Conservation (phyloP, 2,113 vertebrate genomes). For the Dipodomys merriami region DNA sequence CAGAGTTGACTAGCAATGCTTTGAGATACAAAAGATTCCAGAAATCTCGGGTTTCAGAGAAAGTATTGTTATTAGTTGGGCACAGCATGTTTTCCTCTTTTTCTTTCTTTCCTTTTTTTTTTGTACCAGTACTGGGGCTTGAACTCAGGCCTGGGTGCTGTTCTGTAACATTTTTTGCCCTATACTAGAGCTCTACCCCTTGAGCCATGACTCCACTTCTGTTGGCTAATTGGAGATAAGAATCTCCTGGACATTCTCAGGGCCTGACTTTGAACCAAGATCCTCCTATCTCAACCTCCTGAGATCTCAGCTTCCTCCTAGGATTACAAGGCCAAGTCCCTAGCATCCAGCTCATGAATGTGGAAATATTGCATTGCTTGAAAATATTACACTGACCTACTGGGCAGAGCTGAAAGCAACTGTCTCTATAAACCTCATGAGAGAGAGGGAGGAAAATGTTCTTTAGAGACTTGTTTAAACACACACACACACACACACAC, state of each 20-base stretch:
- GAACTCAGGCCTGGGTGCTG: too few species aligned
- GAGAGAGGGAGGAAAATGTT: background rate
- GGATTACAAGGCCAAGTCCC: too few species aligned
- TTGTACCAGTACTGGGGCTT: too few species aligned
- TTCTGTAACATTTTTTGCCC: too few species aligned
- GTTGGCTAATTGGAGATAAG: too few species aligned
- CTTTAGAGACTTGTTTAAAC: conserved; percentile 54
- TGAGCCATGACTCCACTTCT: background rate
- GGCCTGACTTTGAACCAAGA: too few species aligned
- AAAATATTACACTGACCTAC: conserved; percentile 36
- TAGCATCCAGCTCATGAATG: too few species aligned
- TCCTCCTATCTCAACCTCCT: too few species aligned
- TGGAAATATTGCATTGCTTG: background rate
- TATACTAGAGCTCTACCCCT: too few species aligned
- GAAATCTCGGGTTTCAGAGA: conserved; percentile 41
- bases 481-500: background rate
- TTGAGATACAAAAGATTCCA: conserved; percentile 44
- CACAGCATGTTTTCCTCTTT: background rate
- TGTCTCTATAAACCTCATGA: background rate
- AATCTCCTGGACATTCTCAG: too few species aligned
- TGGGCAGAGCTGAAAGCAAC: conserved; percentile 49
- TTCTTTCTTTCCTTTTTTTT: too few species aligned
- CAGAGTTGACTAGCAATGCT: conserved; percentile 15
- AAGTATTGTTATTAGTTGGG: background rate
- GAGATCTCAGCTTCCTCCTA: too few species aligned